Conservation (phyloP, 1,140 invertebrate species). For the Meloidogyne hapla region DNA sequence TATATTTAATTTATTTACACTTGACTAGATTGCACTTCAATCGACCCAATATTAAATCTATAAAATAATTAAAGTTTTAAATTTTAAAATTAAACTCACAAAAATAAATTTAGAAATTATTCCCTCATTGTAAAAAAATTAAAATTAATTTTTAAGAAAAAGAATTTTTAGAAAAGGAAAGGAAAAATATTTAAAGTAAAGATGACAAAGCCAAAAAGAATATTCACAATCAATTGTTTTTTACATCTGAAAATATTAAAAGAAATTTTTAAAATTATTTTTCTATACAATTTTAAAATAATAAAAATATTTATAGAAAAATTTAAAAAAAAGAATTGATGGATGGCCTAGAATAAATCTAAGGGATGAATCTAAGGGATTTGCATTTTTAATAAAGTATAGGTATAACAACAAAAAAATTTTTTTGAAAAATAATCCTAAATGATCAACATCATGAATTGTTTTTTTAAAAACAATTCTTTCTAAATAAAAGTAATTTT, state of each 20-base stretch:
- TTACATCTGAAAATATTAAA: not conserved
- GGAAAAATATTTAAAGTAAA: not conserved
- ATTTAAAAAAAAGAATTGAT: not conserved
- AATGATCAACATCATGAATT: not conserved
- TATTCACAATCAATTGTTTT: slow-evolving; percentile 9
- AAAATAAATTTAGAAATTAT: not conserved
- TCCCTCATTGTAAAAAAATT: too few species aligned
- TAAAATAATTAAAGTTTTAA: not conserved
- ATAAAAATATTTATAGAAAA: not conserved
- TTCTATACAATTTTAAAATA: not conserved
- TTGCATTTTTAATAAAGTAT: not conserved
- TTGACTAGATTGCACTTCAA: not conserved
- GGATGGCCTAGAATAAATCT: not conserved
- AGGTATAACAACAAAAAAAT: too few species aligned
- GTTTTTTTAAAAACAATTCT: not conserved
- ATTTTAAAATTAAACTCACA: not conserved
- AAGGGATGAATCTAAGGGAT: not conserved
- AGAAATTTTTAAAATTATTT: too few species aligned
- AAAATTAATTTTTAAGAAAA: slow-evolving; percentile 4
- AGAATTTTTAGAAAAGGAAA: not conserved
- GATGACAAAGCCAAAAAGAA: not conserved
- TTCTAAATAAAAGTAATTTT: too few species aligned
- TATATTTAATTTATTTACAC: slow-evolving; percentile 1
- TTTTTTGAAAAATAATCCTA: not conserved
- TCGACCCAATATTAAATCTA: not conserved